Evolutionary conservation across 2,113 vertebrate genomes (phyloP).

Genomic region (Corvus hawaiiensis): DNA sequence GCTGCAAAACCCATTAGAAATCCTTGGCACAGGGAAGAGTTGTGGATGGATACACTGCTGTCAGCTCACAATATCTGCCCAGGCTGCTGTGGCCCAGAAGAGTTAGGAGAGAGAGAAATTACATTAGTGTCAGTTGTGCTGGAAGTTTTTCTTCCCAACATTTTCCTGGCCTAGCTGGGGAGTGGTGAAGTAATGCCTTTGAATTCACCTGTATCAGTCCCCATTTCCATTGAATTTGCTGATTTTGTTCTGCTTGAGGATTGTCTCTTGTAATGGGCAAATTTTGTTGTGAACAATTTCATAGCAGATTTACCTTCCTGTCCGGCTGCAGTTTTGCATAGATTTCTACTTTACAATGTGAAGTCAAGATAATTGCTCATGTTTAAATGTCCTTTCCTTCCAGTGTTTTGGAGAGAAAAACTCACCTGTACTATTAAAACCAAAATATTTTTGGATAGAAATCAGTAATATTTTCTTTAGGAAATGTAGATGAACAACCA

Average conservation of each 20-base stretch:
- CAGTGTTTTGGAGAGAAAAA: background rate
- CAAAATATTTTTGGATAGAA: background rate
- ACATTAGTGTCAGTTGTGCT: background rate
- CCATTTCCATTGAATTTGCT: accelerated
- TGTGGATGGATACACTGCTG: background rate
- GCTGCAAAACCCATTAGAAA: background rate
- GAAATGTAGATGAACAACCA: background rate
- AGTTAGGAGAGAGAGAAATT: background rate
- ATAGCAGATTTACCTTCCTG: background rate
- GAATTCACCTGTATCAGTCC: background rate
- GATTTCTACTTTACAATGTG: background rate
- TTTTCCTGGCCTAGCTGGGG: background rate
- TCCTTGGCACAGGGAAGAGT: background rate
- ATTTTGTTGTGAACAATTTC: background rate
- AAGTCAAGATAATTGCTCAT: background rate
- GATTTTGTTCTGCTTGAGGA: background rate
- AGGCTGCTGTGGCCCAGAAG: no score
- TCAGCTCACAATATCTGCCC: background rate
- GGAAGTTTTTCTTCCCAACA: background rate
- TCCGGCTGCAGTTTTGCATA: background rate
- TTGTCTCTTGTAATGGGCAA: accelerated
- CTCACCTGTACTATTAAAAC: background rate
- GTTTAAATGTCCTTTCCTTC: background rate
- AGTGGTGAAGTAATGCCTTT: background rate
- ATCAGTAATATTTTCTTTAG: background rate